Evolutionary conservation across 2,888 invertebrate genomes (phyloP), one percentile per base, ranked within the genome.

Genomic region (Torymus texanus): DNA sequence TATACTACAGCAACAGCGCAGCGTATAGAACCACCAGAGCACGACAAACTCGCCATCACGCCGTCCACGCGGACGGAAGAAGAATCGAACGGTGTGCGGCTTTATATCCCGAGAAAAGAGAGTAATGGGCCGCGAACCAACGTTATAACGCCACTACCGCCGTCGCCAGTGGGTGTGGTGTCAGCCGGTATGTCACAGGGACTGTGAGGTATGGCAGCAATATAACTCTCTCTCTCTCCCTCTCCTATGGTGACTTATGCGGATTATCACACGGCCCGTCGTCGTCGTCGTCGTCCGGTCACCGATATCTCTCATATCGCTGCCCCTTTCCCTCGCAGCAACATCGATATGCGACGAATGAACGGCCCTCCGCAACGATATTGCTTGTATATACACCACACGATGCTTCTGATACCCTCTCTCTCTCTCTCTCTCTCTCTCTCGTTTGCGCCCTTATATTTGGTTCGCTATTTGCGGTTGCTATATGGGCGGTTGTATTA

Each of bases 341-440:
- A 85, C 85, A 87, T 88, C 88, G 89, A 90, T 89, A 90, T 90
- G 88, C 90, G 87, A 90, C 86, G 89, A 88, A 89, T 89, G 90
- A 89, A 85, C 10, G 62, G 53, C 53, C 12, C 11, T 82, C 83
- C 83, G 86, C 86, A 85, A 89, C 85, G 87, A 70, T 77, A 77
- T 72, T 77, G 71, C 65, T 62, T 53, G 67, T 74, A 65, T 58
- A 18, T 21, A 12, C 41, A 41, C n/a, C 41, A 10, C 61, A 51
- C 18, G 51, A 16, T 59, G n/a, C 14, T 13, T 1, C 29, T 10
- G n/a, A n/a, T n/a, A n/a, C 56, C 2, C 2, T 21, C 50, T 16
- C 41, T 21, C 24, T 8, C 18, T 29, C 29, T 10, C 56, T 5
- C 2, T 21, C 50, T 16, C 41, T 21, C 24, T 8, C 18, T 29